Base-by-base conservation (phyloP, 2,797 vertebrate species). In the Esox lucius region DNA sequence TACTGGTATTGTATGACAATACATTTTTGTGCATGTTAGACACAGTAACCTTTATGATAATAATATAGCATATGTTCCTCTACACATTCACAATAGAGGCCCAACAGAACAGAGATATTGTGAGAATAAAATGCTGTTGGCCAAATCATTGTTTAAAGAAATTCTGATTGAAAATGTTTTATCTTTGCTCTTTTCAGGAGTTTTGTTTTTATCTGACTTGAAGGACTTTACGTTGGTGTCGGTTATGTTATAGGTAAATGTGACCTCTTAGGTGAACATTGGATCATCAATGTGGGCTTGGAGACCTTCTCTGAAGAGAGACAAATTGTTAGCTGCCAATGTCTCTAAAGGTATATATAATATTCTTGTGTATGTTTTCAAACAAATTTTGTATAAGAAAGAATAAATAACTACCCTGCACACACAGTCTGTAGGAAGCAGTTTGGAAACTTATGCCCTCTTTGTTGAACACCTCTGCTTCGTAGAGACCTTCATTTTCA, bases 171-270 rank as follows among this genome's bases (percentile, higher is more conserved):
- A n/a, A n/a, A n/a, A 22, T 56, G 0, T 42, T 0, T 0, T 0
- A 0, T 0, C 0, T 0, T 0, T 0, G 0, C 0, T 51, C 0
- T 1, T 0, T 0, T 16, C 0, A 2, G 39, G 0, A 2, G 0
- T 0, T 0, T 76, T 1, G 35, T 39, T 56, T n/a, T 33, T 2
- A 3, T 76, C 0, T 90, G 88, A 90, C 1, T 1, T 0, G 12
- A 56, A 9, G 0, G 0, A n/a, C 7, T 13, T 0, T 0, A 0
- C 16, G 0, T 24, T 0, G 0, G 0, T 0, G 49, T 16, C 0
- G 6, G 0, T 0, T 15, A 2, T 1, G 0, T 0, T 0, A 68
- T 89, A 91, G 64, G 4, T 82, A 2, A 89, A 78, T 1, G 0
- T 1, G 48, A 81, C 74, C 0, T 0, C 2, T 1, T 0, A 0